Base-by-base conservation (phyloP, 2,113 vertebrate genomes). In the Larimichthys polyactis region DNA sequence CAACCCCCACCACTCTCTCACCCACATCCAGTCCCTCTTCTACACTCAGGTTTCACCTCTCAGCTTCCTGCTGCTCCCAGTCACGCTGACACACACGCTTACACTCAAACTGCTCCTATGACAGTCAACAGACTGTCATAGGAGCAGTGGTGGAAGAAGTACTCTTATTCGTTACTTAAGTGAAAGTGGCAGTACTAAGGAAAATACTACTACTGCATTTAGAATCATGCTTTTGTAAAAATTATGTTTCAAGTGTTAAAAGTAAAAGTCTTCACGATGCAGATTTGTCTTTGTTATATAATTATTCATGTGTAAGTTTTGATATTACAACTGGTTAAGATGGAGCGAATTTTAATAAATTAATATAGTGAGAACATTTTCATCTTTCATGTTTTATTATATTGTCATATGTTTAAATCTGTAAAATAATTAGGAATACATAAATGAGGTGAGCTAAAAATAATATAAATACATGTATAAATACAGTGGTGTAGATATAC, bases 41-140 rank as follows among this genome's bases (percentile, higher is more conserved):
- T 22, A 69, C 79, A 73, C 94, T 93, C 92, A 86, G 75, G 75
- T 93, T 92, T 92, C 92, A 89, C 62, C 84, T 72, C 87, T 86
- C 89, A 75, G 81, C 86, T 92, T 92, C 82, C 89, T 85, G 86
- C 78, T 79, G 86, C 89, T 87, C 77, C 75, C 80, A 88, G 81
- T 83, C 88, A 82, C 75, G 44, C 89, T 83, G 71, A 92, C 88
- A 89, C 84, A 92, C 85, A 79, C 84, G 72, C 80, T 86, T 73
- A 87, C 77, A 79, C 85, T 88, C 88, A 90, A 77, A 51, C 58
- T 62, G 65, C 66, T 77, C 27, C 27, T 27, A 27, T 27, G 27
- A 27, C 27, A 27, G 27, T 27, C 27, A 27, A 27, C 27, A 27
- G 64, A 81, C 76, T 71, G 65, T 57, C 51, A 27, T 24, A 7